Evolutionary conservation across 1,140 invertebrate species (phyloP).

Genomic region (Zaprionus nigranus): DNA sequence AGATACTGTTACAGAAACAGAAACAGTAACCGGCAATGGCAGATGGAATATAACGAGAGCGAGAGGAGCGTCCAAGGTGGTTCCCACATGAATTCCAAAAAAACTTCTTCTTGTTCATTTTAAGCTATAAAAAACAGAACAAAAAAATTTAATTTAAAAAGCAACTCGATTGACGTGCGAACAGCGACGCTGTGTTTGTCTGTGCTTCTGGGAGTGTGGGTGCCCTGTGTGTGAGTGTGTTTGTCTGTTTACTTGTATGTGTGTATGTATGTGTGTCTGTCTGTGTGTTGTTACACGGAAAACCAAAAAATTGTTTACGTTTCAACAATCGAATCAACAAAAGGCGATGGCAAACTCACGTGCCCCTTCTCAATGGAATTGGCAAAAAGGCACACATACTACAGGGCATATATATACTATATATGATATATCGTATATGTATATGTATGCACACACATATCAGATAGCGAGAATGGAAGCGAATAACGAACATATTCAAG

Average conservation of each 20-base stretch:
- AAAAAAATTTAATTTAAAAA: conserved; percentile 73
- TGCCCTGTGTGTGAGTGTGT: not conserved
- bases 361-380: conserved; percentile 1
- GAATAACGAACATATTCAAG: conserved; percentile 1
- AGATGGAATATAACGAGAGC: not conserved
- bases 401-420: not conserved
- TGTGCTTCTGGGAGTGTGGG: not conserved
- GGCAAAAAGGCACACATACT: not conserved
- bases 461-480: not conserved
- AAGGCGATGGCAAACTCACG: conserved; percentile 29
- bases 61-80: not conserved
- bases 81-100: conserved; percentile 39
- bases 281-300: conserved; percentile 20
- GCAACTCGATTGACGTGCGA: conserved; percentile 68
- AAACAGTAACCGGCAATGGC: conserved; percentile 15
- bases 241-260: conserved; percentile 4
- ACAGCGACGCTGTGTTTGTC: conserved; percentile 15
- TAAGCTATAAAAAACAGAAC: conserved; percentile 38
- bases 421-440: not conserved
- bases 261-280: not conserved
- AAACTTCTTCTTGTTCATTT: conserved; percentile 59
- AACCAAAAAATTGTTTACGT: conserved; percentile 54
- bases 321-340: conserved; percentile 51
- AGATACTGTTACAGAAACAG: conserved; percentile 34
- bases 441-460: not conserved